Evolutionary conservation across 2,797 vertebrate species (phyloP).

Genomic region (Pelobates cultripes): DNA sequence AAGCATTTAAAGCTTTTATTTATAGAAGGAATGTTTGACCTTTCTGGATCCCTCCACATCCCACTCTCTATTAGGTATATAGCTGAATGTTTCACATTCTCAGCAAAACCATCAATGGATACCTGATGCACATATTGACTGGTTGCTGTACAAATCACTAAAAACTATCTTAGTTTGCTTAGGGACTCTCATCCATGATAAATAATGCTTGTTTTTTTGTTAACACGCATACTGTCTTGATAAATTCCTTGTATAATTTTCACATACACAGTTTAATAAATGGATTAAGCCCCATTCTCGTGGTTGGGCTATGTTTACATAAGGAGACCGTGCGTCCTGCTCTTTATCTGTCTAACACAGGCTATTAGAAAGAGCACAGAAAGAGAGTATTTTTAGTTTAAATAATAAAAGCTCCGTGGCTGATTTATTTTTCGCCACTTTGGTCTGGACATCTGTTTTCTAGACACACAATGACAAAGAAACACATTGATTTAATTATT

Average conservation of each 20-base stretch:
- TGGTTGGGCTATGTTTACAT: constrained; percentile 17
- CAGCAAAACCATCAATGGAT: not conserved
- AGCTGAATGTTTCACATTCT: not conserved
- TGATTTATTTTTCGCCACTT: constrained; percentile 25
- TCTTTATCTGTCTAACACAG: constrained; percentile 17
- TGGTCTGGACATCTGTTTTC: constrained; percentile 29
- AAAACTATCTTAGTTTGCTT: no score
- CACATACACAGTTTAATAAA: not conserved
- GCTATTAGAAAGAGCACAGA: not conserved
- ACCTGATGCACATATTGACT: not conserved
- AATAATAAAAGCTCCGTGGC: constrained; percentile 9
- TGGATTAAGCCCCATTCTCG: not conserved
- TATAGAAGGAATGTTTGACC: not conserved
- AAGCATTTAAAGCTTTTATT: not conserved
- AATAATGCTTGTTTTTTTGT: no score
- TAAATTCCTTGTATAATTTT: no score
- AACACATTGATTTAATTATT: constrained; percentile 26
- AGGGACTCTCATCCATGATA: no score
- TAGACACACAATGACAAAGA: constrained; percentile 1
- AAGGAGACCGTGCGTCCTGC: constrained; percentile 13
- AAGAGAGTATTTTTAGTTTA: constrained; percentile 2
- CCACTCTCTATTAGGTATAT: not conserved
- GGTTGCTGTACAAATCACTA: no score
- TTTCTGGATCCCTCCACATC: not conserved
- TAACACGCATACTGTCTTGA: no score